A percentile compares a stretch with the other conserved stretches of the same genome.
These are phyloP conservation scores for Catocala nupta DNA, from an alignment of 2,888 invertebrate genomes.

Conservation along the genomic window DNA sequence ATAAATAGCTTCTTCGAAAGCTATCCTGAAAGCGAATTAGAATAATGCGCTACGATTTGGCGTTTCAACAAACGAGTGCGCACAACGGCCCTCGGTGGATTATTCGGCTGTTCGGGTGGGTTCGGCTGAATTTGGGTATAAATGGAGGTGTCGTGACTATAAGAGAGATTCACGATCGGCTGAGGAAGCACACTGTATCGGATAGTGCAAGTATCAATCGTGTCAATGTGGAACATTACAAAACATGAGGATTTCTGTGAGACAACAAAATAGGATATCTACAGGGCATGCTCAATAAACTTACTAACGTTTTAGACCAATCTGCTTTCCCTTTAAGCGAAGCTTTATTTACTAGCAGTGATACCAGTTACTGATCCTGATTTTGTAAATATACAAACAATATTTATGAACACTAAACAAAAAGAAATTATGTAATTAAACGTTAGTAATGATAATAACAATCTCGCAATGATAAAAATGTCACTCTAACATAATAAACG, in stretches of 20 bases:
- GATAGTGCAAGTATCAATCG: conserved; percentile 57
- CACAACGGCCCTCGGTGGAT: conserved; percentile 83
- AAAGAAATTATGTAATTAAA: not conserved
- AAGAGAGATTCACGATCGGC: conserved; percentile 57
- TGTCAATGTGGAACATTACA: conserved; percentile 40
- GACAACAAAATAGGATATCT: conserved; percentile 27
- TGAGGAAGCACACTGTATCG: conserved; percentile 58
- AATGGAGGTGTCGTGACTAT: conserved; percentile 79
- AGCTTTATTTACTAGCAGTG: no score
- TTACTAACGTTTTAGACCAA: no score
- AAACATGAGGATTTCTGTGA: conserved; percentile 30
- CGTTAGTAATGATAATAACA: conserved; percentile 5
- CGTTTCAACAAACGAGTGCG: conserved; percentile 84
- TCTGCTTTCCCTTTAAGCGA: no score
- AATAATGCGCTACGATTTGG: conserved; percentile 86
- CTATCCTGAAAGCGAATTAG: conserved; percentile 85
- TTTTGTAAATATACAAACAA: no score
- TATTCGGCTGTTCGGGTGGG: conserved; percentile 78
- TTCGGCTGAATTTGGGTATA: conserved; percentile 80
- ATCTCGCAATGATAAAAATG: conserved; percentile 21
- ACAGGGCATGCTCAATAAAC: not conserved
- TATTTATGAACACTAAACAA: no score
- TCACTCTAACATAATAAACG: conserved; percentile 5
- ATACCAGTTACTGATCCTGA: no score
- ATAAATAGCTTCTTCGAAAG: conserved; percentile 86